Evolutionary conservation across 2,888 invertebrate genomes (phyloP).

Genomic region (Sepioteuthis lessoniana): DNA sequence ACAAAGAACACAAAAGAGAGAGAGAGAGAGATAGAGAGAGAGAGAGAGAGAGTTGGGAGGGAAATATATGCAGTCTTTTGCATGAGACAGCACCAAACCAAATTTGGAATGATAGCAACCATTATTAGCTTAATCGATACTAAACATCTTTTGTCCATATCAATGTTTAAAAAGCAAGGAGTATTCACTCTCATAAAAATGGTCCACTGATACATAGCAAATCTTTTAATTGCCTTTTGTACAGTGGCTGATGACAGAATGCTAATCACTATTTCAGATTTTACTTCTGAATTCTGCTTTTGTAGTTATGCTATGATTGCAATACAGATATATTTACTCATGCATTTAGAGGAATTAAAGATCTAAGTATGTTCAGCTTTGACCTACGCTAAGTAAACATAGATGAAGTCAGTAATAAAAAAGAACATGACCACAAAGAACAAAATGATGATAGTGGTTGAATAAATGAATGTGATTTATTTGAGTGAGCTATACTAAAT

Average conservation of each 20-base stretch:
- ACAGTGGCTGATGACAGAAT: too few species aligned
- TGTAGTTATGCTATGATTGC: neutral
- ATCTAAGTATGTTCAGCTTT: neutral
- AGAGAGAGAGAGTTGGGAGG: too few species aligned
- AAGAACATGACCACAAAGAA: too few species aligned
- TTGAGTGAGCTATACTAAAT: neutral
- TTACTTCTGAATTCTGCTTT: neutral
- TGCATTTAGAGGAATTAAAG: neutral
- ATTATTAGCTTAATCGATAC: neutral
- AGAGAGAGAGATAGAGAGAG: neutral
- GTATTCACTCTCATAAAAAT: neutral
- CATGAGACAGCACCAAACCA: neutral
- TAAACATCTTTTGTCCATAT: constrained; percentile 11
- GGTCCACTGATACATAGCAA: neutral
- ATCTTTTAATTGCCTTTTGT: too few species aligned
- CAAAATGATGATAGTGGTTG: neutral
- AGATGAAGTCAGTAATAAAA: neutral
- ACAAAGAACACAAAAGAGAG: neutral
- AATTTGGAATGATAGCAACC: neutral
- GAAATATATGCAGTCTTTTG: neutral
- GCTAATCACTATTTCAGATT: too few species aligned
- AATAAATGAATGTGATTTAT: neutral
- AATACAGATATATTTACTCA: neutral
- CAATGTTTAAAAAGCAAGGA: neutral
- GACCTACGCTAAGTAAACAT: neutral